Evolutionary conservation across 2,113 vertebrate species (phyloP).

Genomic region (Formicarius rufipectus): DNA sequence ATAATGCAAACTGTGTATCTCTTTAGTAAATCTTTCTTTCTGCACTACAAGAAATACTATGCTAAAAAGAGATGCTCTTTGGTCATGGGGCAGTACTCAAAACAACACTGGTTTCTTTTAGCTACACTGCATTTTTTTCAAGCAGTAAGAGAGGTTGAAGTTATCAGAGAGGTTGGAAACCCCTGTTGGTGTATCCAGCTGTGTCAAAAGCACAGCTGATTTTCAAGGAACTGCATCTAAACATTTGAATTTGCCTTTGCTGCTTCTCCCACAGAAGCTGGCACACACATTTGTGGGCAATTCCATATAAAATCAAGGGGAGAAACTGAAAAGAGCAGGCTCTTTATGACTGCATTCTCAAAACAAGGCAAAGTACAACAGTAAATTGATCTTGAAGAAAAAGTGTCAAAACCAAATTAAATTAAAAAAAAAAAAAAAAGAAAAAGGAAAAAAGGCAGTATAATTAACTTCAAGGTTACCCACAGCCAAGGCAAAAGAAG

Average conservation of each 20-base stretch:
- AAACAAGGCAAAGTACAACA: not conserved
- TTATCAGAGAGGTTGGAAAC: not conserved
- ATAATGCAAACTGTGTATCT: not conserved
- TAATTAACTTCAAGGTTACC: not conserved
- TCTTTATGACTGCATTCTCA: not conserved
- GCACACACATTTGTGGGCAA: not conserved
- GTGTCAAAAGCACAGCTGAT: not conserved
- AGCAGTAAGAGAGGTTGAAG: not conserved
- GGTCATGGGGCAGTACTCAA: too few species aligned
- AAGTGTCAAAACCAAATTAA: not conserved
- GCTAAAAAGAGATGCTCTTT: not conserved
- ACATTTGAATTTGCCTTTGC: not conserved
- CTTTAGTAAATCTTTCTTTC: not conserved
- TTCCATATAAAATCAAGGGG: not conserved
- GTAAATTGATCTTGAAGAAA: not conserved
- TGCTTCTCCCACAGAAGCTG: not conserved
- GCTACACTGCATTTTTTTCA: not conserved
- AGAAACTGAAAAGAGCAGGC: not conserved
- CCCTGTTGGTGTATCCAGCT: not conserved
- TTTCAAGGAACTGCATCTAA: not conserved
- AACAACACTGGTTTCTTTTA: not conserved
- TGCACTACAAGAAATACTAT: not conserved
- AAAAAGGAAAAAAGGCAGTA: not conserved
- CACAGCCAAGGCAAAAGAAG: not conserved
- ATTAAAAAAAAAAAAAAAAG: not conserved